Base-by-base conservation (phyloP, 2,113 vertebrate genomes). In the Apistogramma diplotaenia region DNA sequence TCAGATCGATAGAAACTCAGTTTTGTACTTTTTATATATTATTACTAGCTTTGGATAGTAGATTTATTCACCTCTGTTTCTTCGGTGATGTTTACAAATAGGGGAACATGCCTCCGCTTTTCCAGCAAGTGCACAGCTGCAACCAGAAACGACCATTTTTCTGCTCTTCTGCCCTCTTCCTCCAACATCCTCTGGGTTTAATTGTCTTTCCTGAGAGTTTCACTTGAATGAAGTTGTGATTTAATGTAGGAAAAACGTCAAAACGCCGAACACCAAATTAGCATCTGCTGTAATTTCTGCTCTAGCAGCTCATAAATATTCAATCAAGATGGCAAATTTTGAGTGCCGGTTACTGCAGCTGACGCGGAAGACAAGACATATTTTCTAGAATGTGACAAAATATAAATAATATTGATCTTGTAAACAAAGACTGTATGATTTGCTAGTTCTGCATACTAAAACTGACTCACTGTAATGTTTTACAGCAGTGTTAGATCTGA, bases 401-500 rank as follows among this genome's bases (percentile, higher is more conserved):
- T 0, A 12, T 13, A 51, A 70, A 70, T n/a, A 49, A n/a, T 29
- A 0, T 29, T 49, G 19, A 51, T 49, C 43, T 29, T 29, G 25
- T 49, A 70, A 70, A 49, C 49, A 16, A 70, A 43, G 40, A 43
- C 40, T 43, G 40, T 43, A 15, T 43, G 40, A 51, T 49, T 25
- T 70, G 43, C 29, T 43, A 70, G 65, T 13, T 49, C 25, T 70
- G 3, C 62, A 70, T 49, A 70, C 25, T 70, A 29, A 70, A 70
- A 70, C 0, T 65, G 27, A 46, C 40, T n/a, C 9, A 19, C 37
- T 65, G 21, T 27, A 46, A 65, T 46, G 4, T 67, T 67, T 23
- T 46, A 27, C 23, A 23, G 19, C 40, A 49, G 23, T 19, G 16
- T 51, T 51, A 3, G 19, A 51, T 19, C 49, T 19, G 7, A 51